phyloP scores from a whole-genome alignment of 2,113 vertebrate species.

The Manacus vitellinus region DNA sequence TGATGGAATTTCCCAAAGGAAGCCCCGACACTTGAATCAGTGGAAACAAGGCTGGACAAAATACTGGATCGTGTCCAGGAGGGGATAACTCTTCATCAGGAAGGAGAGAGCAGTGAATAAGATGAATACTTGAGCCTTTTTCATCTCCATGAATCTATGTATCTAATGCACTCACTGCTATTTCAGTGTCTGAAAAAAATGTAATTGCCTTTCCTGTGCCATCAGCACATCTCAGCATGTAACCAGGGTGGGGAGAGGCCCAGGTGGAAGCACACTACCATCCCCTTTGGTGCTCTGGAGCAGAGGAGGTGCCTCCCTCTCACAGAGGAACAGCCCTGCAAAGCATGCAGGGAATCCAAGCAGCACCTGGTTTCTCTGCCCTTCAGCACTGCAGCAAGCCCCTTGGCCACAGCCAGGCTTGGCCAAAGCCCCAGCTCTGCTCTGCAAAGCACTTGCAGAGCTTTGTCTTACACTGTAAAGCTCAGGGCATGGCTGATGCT shows the following conservation, averaged over 20 bases:
- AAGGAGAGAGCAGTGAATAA: background rate
- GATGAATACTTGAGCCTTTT: slow-evolving; percentile 8
- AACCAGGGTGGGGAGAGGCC: background rate
- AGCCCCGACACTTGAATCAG: slow-evolving; percentile 10
- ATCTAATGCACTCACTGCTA: background rate
- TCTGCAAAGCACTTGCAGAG: background rate
- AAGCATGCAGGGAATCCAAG: background rate
- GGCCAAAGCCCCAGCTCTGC: background rate
- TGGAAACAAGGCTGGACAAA: slow-evolving; percentile 41
- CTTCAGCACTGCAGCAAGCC: background rate
- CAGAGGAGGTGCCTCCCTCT: background rate
- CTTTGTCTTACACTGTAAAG: background rate
- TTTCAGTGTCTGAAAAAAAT: background rate
- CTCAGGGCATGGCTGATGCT: background rate
- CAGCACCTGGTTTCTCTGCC: background rate
- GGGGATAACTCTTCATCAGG: slow-evolving; percentile 33
- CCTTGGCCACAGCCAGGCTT: background rate
- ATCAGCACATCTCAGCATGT: background rate
- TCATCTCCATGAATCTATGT: background rate
- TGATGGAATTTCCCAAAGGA: slow-evolving; percentile 13
- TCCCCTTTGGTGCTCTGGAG: background rate
- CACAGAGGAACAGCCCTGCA: background rate
- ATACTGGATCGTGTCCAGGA: slow-evolving; percentile 22
- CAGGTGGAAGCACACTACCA: background rate
- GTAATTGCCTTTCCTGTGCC: background rate